Base-by-base conservation (phyloP, 2,888 invertebrate genomes). In the Pammene aurita region DNA sequence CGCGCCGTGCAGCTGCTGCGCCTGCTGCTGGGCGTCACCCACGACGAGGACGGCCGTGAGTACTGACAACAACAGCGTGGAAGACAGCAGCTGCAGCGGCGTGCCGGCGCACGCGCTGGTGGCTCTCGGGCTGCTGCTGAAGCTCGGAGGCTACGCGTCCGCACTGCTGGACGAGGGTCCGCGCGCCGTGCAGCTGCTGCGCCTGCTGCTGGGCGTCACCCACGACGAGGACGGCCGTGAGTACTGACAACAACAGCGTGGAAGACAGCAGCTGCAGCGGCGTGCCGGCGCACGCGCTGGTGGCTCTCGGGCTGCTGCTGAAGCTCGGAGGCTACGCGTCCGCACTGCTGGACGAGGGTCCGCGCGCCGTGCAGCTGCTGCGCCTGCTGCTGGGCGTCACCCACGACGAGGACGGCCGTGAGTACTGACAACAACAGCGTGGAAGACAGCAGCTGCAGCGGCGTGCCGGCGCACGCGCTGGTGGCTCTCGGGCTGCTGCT, bases 261-360 rank as follows among this genome's bases (percentile, higher is more conserved):
- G 88, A 84, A 80, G 77, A 77, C 44, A 82, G 80, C 38, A 86
- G 86, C 68, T 82, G 86, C 11, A 94, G 95, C 63, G 88, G 87
- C 34, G 96, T 96, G 67, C 98, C 98, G 7, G 96, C 97, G 65
- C 98, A 98, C 90, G 97, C 98, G 56, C 93, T 98, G 73, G 96
- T 97, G 0, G 98, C 98, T 13, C 97, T 98, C 82, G 97, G 97
- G 0, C 90, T 98, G 70, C 97, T 98, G 84, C 93, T 98, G 26
- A 94, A 97, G 76, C 90, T 98, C 77, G 97, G 98, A 0, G 96
- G 97, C 1, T 98, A 98, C 84, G 98, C 98, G 0, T 97, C 97
- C 84, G 96, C 98, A 52, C 87, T 98, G 72, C 93, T 98, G 35
- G 94, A 95, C 75, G 97, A 97, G 84, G 96, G 96, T 77, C 94